Conservation (phyloP, 2,113 vertebrate genomes). For the Colistium nudipinnis region DNA sequence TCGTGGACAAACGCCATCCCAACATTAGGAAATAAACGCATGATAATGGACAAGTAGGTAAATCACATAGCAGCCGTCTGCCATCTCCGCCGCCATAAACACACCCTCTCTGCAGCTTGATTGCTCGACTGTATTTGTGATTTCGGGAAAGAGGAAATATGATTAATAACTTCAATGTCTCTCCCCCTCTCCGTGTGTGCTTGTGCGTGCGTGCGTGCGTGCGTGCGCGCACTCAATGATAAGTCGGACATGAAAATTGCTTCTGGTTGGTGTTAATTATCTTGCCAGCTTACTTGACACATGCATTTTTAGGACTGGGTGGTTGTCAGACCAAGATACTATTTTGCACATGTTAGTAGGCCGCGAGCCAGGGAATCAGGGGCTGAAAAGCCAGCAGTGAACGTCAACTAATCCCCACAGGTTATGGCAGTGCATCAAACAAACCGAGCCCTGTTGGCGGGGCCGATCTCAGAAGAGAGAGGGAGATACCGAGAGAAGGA, state of each 20-base stretch:
- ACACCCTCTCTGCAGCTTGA: slow-evolving; percentile 54
- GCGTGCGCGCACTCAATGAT: slow-evolving; percentile 72
- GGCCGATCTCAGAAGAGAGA: slow-evolving; percentile 63
- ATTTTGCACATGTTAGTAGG: slow-evolving; percentile 77
- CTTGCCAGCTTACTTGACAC: slow-evolving; percentile 79
- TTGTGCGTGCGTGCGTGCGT: no score
- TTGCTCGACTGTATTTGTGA: slow-evolving; percentile 66
- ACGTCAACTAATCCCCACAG: slow-evolving; percentile 75
- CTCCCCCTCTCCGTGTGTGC: slow-evolving; percentile 59
- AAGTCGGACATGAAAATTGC: slow-evolving; percentile 81
- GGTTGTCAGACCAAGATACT: slow-evolving; percentile 79
- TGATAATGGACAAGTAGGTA: slow-evolving; percentile 52
- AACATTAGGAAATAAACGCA: slow-evolving; percentile 58
- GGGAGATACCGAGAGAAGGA: slow-evolving; percentile 58
- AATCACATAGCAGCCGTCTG: slow-evolving; percentile 35
- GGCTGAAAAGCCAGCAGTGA: slow-evolving; percentile 63
- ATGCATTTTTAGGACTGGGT: slow-evolving; percentile 72
- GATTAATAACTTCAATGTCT: slow-evolving; percentile 76
- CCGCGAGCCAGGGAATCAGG: slow-evolving; percentile 66
- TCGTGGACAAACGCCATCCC: slow-evolving; percentile 34
- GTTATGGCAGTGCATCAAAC: slow-evolving; percentile 79
- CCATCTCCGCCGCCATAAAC: slow-evolving; percentile 56
- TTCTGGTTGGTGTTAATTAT: slow-evolving; percentile 82
- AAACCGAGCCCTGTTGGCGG: slow-evolving; percentile 67
- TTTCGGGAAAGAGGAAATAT: slow-evolving; percentile 76